These are phyloP conservation scores for Rhabdornis inornatus DNA, from an alignment of 2,113 vertebrate genomes.

Conservation along the genomic window DNA sequence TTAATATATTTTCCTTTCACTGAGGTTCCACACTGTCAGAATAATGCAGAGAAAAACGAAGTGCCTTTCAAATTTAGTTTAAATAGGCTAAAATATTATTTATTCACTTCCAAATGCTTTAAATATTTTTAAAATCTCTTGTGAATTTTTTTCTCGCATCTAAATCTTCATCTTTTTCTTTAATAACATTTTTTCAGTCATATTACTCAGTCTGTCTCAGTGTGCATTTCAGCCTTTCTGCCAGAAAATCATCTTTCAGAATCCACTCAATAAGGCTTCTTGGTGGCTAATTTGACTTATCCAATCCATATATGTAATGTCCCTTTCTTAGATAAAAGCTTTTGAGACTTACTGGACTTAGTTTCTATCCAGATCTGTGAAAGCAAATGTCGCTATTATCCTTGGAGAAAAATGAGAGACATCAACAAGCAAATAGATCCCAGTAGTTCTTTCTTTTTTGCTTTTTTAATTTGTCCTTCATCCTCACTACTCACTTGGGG, in stretches of 20 bases:
- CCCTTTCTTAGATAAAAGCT: not conserved
- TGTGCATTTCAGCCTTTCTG: not conserved
- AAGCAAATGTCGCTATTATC: not conserved
- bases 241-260: not conserved
- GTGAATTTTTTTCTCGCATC: not conserved
- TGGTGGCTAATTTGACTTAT: not conserved
- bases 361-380: not conserved
- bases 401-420: not conserved
- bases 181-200: not conserved
- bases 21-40: not conserved
- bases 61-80: not conserved
- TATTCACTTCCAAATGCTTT: not conserved
- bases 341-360: not conserved
- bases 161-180: not conserved
- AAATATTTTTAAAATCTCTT: not conserved
- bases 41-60: not conserved
- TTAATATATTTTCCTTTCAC: not conserved
- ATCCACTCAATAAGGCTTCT: not conserved
- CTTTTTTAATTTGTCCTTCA: not conserved
- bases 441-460: not conserved
- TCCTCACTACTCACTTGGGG: not conserved
- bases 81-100: not conserved
- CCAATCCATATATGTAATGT: not conserved
- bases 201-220: not conserved
- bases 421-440: not conserved